Evolutionary conservation across 2,113 vertebrate species (phyloP).

Genomic region (Trichechus manatus): DNA sequence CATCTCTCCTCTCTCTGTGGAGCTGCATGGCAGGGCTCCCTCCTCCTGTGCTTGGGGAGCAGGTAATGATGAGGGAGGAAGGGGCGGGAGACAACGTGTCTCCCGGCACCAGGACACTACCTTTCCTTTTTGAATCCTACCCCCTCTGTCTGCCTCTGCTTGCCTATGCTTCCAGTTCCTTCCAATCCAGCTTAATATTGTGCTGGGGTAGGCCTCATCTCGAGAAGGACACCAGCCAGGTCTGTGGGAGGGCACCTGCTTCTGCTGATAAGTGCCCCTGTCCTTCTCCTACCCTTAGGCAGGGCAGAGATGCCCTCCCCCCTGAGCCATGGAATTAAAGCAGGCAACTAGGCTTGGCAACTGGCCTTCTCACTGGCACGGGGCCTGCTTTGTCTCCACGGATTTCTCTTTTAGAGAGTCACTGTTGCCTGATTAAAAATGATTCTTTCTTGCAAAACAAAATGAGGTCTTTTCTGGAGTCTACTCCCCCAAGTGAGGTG

Average conservation of each 20-base stretch:
- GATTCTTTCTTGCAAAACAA: slow-evolving; percentile 69
- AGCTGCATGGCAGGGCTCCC: neutral
- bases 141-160: neutral
- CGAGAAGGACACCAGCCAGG: slow-evolving; percentile 33
- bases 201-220: neutral
- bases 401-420: slow-evolving; percentile 53
- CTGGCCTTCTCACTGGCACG: slow-evolving; percentile 58
- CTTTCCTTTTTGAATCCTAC: neutral
- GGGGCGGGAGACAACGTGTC: neutral
- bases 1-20: neutral
- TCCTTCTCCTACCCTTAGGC: slow-evolving; percentile 52
- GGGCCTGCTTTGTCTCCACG: slow-evolving; percentile 48
- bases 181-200: neutral
- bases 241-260: slow-evolving; percentile 68
- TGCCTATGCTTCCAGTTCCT: slow-evolving; percentile 10
- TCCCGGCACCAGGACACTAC: neutral
- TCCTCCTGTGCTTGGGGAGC: neutral
- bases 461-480: slow-evolving; percentile 38
- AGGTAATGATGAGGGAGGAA: neutral
- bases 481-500: neutral
- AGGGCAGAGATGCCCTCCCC: neutral
- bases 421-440: slow-evolving; percentile 68
- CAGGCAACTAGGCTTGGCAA: slow-evolving; percentile 62
- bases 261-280: slow-evolving; percentile 64
- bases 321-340: slow-evolving; percentile 57